phyloP scores from a whole-genome alignment of 1,140 invertebrate species.

The fruit fly (Drosophila melanogaster) region Release_6_plus_ISO1_MT NT_033777.3:15092501-15093000 shows the following conservation, averaged over 20 bases:
- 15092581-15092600: too few species aligned
- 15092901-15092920: conserved; percentile 46
- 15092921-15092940: conserved; percentile 64
- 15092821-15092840: conserved; percentile 24
- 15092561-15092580: too few species aligned
- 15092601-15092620: too few species aligned
- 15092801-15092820: conserved; percentile 37
- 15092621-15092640: background rate
- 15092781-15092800: conserved; percentile 28
- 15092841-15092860: background rate
- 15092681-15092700: conserved; percentile 79
- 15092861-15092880: background rate
- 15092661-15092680: conserved; percentile 59
- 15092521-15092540: too few species aligned
- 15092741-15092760: conserved; percentile 17
- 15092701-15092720: conserved; percentile 43
- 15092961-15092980: conserved; percentile 49
- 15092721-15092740: conserved; percentile 14
- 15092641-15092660: conserved; percentile 8
- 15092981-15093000: conserved; percentile 68
- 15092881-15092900: conserved; percentile 3
- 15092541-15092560: too few species aligned
- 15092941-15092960: conserved; percentile 64
- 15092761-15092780: conserved; percentile 44
- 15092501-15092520: background rate